phyloP scores from a whole-genome alignment of 92 coral and sea anemone species.

The Blastomussa wellsi region DNA sequence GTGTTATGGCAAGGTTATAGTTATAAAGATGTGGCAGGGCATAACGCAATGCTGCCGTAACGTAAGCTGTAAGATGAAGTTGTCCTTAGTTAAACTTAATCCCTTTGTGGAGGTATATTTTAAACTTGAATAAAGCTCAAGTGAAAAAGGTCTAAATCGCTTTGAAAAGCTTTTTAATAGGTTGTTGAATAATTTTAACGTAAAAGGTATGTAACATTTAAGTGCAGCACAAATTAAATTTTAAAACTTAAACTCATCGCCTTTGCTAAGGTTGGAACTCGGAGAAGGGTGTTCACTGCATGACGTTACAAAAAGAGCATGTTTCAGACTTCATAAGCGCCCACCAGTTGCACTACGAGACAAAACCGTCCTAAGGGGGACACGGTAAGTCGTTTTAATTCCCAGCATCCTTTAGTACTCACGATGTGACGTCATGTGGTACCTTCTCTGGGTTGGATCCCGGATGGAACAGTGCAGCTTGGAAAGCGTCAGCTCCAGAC shows the following conservation, averaged over 20 bases:
- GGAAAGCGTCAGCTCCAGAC: conserved; percentile 44
- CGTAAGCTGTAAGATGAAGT: neutral
- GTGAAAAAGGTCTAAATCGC: neutral
- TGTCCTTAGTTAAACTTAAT: neutral
- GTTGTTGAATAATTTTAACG: neutral
- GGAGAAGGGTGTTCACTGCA: conserved; percentile 47
- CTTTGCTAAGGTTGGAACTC: conserved; percentile 13
- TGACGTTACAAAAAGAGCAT: conserved; percentile 37
- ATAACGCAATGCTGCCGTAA: neutral
- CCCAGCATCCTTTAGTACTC: conserved; percentile 8
- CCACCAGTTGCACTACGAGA: neutral
- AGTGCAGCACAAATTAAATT: neutral
- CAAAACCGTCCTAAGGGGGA: neutral
- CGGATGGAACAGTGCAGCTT: conserved; percentile 54
- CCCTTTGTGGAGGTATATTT: neutral
- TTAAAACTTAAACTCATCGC: neutral
- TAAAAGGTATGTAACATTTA: neutral
- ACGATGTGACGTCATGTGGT: conserved; percentile 51
- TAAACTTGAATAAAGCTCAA: neutral
- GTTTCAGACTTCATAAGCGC: neutral
- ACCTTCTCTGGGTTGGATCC: conserved; percentile 48
- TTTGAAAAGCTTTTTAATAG: neutral
- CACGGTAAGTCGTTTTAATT: conserved; percentile 26
- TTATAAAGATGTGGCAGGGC: neutral
- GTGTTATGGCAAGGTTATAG: neutral